A percentile compares a stretch with the other conserved stretches of the same genome.
These are phyloP conservation scores for Pheosia tremula DNA, from an alignment of 2,888 invertebrate genomes.

Conservation along the genomic window DNA sequence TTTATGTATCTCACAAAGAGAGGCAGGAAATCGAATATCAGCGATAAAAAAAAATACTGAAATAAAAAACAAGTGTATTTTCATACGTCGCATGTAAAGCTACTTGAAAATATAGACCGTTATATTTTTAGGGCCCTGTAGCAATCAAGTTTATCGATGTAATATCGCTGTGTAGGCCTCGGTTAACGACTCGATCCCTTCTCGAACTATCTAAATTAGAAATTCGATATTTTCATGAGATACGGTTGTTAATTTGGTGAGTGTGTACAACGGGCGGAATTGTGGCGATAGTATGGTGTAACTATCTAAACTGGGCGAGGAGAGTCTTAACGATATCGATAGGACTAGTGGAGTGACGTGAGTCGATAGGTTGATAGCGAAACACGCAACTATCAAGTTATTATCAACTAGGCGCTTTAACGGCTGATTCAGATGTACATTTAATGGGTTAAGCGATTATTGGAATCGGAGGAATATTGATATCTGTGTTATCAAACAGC, in stretches of 20 bases:
- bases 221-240: conserved; percentile 44
- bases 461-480: conserved; percentile 16
- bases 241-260: conserved; percentile 42
- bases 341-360: conserved; percentile 43
- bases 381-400: conserved; percentile 19
- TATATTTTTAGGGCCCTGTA: neutral
- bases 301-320: conserved; percentile 46
- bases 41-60: too few species aligned
- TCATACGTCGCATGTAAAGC: too few species aligned
- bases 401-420: conserved; percentile 35
- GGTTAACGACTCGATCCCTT: conserved; percentile 36
- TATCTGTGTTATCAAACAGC: neutral
- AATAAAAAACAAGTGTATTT: too few species aligned
- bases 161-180: conserved; percentile 16
- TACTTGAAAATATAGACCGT: too few species aligned
- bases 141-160: conserved; percentile 18
- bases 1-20: too few species aligned
- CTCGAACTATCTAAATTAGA: conserved; percentile 39
- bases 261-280: conserved; percentile 32
- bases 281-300: conserved; percentile 40
- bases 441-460: conserved; percentile 28
- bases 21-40: too few species aligned
- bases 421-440: conserved; percentile 31
- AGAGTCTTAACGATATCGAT: conserved; percentile 44
- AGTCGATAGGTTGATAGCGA: conserved; percentile 31